phyloP scores from a whole-genome alignment of 2,113 vertebrate species.

The Egretta garzetta region DNA sequence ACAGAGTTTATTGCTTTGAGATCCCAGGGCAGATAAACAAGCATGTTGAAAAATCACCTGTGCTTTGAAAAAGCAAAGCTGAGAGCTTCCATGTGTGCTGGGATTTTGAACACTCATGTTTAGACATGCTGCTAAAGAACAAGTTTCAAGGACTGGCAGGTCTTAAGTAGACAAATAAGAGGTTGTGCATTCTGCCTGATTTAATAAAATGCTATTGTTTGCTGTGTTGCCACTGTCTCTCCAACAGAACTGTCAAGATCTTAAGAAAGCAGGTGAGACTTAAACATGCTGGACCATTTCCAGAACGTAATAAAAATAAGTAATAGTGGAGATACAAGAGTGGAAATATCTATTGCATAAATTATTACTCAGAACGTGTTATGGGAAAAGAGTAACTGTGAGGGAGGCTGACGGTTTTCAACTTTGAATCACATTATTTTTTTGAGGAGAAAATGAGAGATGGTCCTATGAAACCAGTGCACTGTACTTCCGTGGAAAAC shows the following conservation, averaged over 20 bases:
- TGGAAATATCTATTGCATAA: background rate
- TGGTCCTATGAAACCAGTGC: background rate
- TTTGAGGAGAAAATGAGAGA: background rate
- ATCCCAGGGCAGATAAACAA: background rate
- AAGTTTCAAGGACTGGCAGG: background rate
- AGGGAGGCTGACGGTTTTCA: background rate
- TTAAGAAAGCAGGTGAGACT: background rate
- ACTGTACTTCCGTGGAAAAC: background rate
- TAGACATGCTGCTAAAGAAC: background rate
- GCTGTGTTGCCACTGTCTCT: background rate
- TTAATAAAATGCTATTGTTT: background rate
- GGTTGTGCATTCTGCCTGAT: background rate
- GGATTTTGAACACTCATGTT: constrained; percentile 9
- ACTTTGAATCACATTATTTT: background rate
- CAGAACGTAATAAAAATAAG: background rate
- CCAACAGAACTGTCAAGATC: background rate
- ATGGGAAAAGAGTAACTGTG: background rate
- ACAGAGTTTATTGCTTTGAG: background rate
- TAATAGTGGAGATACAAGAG: background rate
- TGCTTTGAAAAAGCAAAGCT: constrained; percentile 15
- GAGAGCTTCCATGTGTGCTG: background rate
- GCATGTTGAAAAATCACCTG: background rate
- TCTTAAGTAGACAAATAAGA: background rate
- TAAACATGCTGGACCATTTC: background rate
- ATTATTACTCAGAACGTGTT: background rate